phyloP scores from a whole-genome alignment of 2,113 vertebrate species.

The Plecotus auritus region DNA sequence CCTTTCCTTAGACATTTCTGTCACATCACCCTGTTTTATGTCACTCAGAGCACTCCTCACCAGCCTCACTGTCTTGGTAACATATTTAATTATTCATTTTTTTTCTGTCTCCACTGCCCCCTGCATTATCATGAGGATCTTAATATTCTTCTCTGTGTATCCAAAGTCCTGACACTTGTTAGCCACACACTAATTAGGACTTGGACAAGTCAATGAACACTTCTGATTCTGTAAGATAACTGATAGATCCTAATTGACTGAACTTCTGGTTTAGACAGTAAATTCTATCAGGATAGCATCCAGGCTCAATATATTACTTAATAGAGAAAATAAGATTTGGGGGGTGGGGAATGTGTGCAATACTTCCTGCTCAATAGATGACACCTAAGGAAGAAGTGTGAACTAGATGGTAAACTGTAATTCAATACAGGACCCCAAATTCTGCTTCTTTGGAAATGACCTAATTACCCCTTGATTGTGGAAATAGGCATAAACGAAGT shows the following conservation, averaged over 20 bases:
- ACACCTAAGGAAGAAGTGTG: background rate
- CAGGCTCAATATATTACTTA: background rate
- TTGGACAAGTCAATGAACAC: background rate
- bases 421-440: background rate
- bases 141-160: background rate
- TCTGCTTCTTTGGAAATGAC: background rate
- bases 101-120: background rate
- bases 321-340: background rate
- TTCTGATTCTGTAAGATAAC: background rate
- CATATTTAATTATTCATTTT: background rate
- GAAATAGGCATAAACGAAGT: background rate
- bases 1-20: background rate
- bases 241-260: background rate
- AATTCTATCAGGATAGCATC: background rate
- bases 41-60: background rate
- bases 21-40: background rate
- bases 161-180: background rate
- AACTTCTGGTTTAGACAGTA: background rate
- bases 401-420: background rate
- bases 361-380: background rate
- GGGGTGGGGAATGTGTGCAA: rapidly evolving
- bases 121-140: background rate
- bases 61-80: background rate
- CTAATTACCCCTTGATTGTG: background rate
- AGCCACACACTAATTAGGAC: background rate